These are phyloP conservation scores for Dermatemys mawii DNA, from an alignment of 2,113 vertebrate genomes.

Conservation along the genomic window DNA sequence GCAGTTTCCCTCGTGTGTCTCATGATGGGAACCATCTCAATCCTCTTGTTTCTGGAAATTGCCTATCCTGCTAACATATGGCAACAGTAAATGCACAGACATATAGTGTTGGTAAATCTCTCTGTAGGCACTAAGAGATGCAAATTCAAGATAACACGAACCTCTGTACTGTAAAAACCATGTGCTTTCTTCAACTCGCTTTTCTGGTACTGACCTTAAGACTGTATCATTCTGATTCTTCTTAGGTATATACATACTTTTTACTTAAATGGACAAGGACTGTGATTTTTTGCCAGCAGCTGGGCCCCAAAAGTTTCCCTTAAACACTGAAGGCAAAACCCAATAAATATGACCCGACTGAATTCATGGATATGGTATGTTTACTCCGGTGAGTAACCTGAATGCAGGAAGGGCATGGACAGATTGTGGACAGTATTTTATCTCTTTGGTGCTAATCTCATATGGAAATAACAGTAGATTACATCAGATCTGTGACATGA, in stretches of 20 bases:
- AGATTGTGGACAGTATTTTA: background rate
- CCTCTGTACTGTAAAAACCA: background rate
- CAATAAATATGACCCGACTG: background rate
- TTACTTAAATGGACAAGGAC: background rate
- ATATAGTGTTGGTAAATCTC: background rate
- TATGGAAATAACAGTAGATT: background rate
- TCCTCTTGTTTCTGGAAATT: background rate
- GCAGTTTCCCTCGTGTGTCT: background rate
- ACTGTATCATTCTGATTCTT: background rate
- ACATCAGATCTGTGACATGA: slow-evolving; percentile 8
- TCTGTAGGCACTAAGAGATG: background rate
- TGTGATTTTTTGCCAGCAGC: slow-evolving; percentile 11
- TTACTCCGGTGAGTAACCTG: background rate
- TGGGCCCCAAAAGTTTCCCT: background rate
- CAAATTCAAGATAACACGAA: background rate
- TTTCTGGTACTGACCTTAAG: background rate
- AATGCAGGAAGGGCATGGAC: background rate
- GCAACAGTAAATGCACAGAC: background rate
- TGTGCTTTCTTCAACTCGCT: background rate
- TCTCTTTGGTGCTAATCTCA: background rate
- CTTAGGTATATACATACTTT: background rate
- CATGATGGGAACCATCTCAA: slow-evolving; percentile 3
- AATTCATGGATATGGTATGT: background rate
- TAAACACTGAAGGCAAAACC: slow-evolving; percentile 10
- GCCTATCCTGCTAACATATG: background rate